phyloP scores from a whole-genome alignment of 2,113 vertebrate species.

The Synodontis membranacea region DNA sequence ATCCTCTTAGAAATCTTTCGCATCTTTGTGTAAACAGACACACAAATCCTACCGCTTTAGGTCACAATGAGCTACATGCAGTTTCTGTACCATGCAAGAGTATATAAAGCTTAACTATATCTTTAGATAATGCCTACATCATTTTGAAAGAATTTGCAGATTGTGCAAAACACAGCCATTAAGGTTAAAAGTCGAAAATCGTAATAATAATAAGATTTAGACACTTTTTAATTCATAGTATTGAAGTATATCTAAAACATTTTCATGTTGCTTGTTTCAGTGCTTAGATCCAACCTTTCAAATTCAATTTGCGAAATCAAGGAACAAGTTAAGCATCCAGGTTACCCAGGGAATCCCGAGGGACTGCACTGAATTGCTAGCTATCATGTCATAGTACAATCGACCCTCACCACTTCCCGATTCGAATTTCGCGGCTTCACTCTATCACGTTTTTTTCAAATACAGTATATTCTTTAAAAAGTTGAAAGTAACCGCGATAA shows the following conservation, averaged over 20 bases:
- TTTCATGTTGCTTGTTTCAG: not conserved
- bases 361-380: too few species aligned
- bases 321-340: not conserved
- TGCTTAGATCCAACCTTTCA: not conserved
- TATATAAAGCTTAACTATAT: not conserved
- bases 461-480: too few species aligned
- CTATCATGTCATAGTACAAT: too few species aligned
- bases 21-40: not conserved
- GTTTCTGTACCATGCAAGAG: not conserved
- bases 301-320: not conserved
- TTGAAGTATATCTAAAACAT: not conserved
- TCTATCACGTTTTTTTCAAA: too few species aligned
- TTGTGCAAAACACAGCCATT: not conserved
- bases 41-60: not conserved
- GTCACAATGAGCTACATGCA: not conserved
- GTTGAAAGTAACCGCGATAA: too few species aligned
- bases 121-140: not conserved
- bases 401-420: too few species aligned
- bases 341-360: not conserved
- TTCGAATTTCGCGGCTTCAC: too few species aligned
- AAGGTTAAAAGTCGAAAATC: not conserved
- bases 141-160: not conserved
- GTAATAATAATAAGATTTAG: not conserved
- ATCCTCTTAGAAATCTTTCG: not conserved
- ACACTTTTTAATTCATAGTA: not conserved